Evolutionary conservation across 1,140 invertebrate genomes (phyloP).

Genomic region (Aphidius gifuensis): DNA sequence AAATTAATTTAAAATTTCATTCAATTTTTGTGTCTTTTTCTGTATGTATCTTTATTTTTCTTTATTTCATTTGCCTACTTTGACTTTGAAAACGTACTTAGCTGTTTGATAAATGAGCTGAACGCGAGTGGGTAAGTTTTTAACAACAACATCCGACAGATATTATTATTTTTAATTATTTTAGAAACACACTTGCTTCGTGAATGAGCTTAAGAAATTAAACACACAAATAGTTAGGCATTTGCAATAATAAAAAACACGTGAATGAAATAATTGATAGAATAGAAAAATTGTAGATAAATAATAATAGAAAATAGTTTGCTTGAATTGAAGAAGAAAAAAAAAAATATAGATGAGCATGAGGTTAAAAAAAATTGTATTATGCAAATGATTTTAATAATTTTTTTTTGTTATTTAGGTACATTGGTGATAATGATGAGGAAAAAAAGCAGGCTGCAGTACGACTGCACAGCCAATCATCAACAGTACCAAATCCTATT

Average conservation of each 20-base stretch:
- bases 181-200: too few relatives aligned
- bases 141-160: constrained; percentile 30
- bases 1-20: constrained; percentile 50
- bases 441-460: constrained; percentile 46
- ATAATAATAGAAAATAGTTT: constrained; percentile 11
- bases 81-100: constrained; percentile 63
- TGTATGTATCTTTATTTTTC: constrained; percentile 41
- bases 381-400: not conserved
- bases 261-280: constrained; percentile 21
- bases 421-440: constrained; percentile 46
- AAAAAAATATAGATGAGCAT: constrained; percentile 27
- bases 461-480: constrained; percentile 50
- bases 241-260: too few relatives aligned
- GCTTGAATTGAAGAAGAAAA: constrained; percentile 24
- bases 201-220: too few relatives aligned
- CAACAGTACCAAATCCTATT: constrained; percentile 76
- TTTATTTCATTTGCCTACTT: constrained; percentile 61
- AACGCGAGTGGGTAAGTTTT: constrained; percentile 77
- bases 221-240: too few relatives aligned
- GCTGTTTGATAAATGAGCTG: constrained; percentile 84
- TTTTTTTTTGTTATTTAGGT: constrained; percentile 34
- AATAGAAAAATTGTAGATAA: constrained; percentile 18
- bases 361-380: constrained; percentile 10
- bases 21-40: constrained; percentile 26
- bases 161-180: constrained; percentile 1